These are phyloP conservation scores for Harpagoxenus sublaevis DNA, from an alignment of 2,888 invertebrate species.

Conservation along the genomic window DNA sequence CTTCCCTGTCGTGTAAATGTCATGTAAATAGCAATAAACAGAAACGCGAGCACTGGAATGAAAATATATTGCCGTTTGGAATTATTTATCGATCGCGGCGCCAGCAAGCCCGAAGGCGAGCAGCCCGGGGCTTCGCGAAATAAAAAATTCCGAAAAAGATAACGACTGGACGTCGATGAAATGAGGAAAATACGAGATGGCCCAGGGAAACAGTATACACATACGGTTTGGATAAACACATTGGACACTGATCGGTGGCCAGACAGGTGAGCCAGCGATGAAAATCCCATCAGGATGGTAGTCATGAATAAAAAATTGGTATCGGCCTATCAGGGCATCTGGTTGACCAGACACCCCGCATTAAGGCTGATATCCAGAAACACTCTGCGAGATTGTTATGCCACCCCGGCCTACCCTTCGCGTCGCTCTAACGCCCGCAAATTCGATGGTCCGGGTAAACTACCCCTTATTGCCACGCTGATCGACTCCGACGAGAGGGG, in stretches of 20 bases:
- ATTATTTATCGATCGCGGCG: conserved; percentile 8
- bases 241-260: conserved; percentile 70
- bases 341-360: conserved; percentile 79
- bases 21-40: conserved; percentile 44
- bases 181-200: conserved; percentile 57
- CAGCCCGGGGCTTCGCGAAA: conserved; percentile 2
- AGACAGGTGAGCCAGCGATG: conserved; percentile 79
- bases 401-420: conserved; percentile 69
- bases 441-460: conserved; percentile 72
- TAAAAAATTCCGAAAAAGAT: conserved; percentile 24
- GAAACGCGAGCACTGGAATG: conserved; percentile 23
- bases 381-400: conserved; percentile 82
- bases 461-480: conserved; percentile 73
- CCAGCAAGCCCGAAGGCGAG: neutral
- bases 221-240: conserved; percentile 67
- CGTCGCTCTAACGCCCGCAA: conserved; percentile 61
- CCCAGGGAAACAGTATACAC: conserved; percentile 46
- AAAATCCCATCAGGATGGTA: conserved; percentile 81
- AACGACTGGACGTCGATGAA: conserved; percentile 22
- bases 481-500: conserved; percentile 70
- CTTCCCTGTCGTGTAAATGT: conserved; percentile 6
- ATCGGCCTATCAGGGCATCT: conserved; percentile 73
- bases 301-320: conserved; percentile 83
- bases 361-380: conserved; percentile 81
- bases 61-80: conserved; percentile 18